Conservation (phyloP, 2,888 invertebrate species). For the Adelphocoris suturalis region DNA sequence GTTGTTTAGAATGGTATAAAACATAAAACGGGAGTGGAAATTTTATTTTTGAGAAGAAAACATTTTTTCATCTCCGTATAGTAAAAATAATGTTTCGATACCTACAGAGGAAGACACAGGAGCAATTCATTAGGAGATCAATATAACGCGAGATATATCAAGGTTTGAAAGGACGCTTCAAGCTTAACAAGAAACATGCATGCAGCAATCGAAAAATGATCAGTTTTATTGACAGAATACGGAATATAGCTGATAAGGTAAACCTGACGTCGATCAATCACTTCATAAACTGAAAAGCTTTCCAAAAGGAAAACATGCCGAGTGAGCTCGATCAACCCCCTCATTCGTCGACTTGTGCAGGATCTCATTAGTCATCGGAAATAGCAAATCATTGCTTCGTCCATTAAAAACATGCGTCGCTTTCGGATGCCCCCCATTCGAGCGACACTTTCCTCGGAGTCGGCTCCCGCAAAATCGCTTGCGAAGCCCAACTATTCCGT, state of each 20-base stretch:
- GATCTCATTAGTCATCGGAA: slow-evolving; percentile 31
- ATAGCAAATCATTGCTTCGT: slow-evolving; percentile 14
- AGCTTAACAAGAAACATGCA: not conserved
- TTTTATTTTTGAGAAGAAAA: no score
- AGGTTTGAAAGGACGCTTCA: no score
- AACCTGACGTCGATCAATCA: not conserved
- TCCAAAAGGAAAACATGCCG: not conserved
- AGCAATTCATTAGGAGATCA: no score
- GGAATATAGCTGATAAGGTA: slow-evolving; percentile 17
- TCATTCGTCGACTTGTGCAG: no score
- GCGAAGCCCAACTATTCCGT: not conserved
- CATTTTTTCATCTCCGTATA: no score
- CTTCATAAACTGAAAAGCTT: not conserved
- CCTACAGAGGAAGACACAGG: no score
- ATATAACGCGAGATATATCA: no score
- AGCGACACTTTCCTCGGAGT: slow-evolving; percentile 5
- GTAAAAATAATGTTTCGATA: no score
- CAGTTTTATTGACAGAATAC: not conserved
- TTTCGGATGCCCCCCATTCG: not conserved
- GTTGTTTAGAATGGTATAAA: no score
- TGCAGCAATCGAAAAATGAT: not conserved
- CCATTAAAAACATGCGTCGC: not conserved
- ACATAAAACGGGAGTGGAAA: no score
- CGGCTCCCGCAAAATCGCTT: not conserved
- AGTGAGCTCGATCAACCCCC: not conserved